Evolutionary conservation across 2,797 vertebrate species (phyloP), one percentile per base, ranked within the genome.

Genomic region (Chelon auratus): DNA sequence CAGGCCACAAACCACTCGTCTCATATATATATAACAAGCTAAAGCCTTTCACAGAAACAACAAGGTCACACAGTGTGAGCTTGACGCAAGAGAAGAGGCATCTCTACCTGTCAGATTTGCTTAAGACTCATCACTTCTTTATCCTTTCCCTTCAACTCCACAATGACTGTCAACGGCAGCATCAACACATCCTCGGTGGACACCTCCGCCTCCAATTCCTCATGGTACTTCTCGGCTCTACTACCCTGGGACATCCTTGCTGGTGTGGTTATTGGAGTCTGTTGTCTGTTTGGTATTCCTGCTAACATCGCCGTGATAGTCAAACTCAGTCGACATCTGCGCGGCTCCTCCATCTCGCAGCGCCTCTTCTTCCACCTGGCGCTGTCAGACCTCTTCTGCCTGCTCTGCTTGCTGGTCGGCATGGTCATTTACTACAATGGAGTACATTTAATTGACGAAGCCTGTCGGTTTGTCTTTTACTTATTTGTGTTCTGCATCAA

Each of bases 321-420:
- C 9, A 75, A 62, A 39, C 70, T 82, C 39, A 26, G 66, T 40
- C 17, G 15, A 2, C 15, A 12, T 17, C 73, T 82, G 39, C 59
- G 0, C 0, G 15, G 53, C n/a, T 69, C 70, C 45, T 40, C 60
- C 37, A 80, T 77, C 14, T 59, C 77, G 1, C n/a, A 72, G 17
- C 61, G 68, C 2, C 83, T 80, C 52, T 64, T 85, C 67, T 77
- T 82, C 73, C 68, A 42, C 70, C 55, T 86, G 64, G 75, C 75
- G 0, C 0, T 81, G 36, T 83, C 65, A 0, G 83, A 86, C 72
- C 45, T 82, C 36, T 56, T 80, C 26, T 82, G 65, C 3, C 52
- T 82, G 59, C 42, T 77, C 42, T 72, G 33, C 56, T 6, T 85
- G 50, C 33, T 61, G 30, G 1, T 53, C 2, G 52, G 24, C 1